Percentiles rank a stretch among this genome's conserved stretches.
These are phyloP conservation scores for Strix aluco DNA, from an alignment of 2,113 vertebrate species.

Conservation along the genomic window DNA sequence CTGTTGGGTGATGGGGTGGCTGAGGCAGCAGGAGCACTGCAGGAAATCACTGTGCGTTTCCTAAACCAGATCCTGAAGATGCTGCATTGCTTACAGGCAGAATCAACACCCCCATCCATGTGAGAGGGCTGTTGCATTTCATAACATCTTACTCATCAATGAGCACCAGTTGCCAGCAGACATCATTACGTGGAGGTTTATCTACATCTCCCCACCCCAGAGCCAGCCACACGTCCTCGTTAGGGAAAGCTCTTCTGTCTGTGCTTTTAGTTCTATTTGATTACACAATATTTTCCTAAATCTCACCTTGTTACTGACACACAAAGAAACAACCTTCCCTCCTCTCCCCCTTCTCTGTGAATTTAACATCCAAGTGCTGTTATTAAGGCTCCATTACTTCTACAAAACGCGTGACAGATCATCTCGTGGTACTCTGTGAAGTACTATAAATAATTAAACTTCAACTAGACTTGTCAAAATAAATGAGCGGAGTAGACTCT, in stretches of 20 bases:
- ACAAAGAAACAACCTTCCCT: background rate
- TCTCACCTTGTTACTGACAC: background rate
- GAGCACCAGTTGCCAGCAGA: background rate
- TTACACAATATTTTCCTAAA: background rate
- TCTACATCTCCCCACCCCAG: background rate
- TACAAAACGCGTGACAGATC: background rate
- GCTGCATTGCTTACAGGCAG: background rate
- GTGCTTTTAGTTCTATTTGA: background rate
- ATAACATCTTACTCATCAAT: background rate
- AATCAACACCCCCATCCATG: rapidly evolving
- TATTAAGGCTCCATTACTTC: background rate
- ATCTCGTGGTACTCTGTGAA: background rate
- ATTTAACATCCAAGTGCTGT: background rate
- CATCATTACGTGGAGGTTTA: rapidly evolving
- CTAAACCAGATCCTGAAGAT: background rate
- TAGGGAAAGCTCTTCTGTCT: background rate
- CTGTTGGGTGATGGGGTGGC: background rate
- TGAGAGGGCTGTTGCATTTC: background rate
- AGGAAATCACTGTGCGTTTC: background rate
- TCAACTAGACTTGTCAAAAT: conserved; percentile 18
- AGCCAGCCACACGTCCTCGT: rapidly evolving
- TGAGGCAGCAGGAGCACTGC: background rate
- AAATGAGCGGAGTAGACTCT: background rate
- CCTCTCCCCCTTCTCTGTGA: background rate
- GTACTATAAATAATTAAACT: conserved; percentile 9